These are phyloP conservation scores for Biston stratarius DNA, from an alignment of 2,888 invertebrate genomes.

Conservation along the genomic window DNA sequence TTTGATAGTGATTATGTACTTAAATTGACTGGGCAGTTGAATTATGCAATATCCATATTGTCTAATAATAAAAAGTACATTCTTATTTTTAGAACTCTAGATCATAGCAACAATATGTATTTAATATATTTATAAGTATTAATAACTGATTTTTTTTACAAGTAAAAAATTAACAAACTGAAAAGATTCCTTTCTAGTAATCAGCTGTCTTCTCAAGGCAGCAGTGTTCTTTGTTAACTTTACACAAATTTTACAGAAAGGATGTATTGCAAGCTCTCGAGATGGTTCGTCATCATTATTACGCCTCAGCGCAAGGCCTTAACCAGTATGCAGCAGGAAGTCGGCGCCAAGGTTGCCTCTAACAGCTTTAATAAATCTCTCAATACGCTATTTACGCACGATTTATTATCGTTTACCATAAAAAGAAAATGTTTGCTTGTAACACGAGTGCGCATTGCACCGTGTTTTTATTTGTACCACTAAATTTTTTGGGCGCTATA, in stretches of 20 bases:
- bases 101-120: too few relatives aligned
- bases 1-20: neutral
- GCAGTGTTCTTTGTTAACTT: neutral
- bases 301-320: conserved; percentile 73
- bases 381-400: conserved; percentile 57
- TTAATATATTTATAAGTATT: too few relatives aligned
- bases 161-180: too few relatives aligned
- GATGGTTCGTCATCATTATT: conserved; percentile 63
- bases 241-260: conserved; percentile 22
- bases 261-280: conserved; percentile 55
- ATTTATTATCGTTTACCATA: conserved; percentile 50
- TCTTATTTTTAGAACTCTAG: too few relatives aligned
- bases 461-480: neutral
- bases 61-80: too few relatives aligned
- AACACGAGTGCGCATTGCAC: conserved; percentile 5
- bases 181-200: too few relatives aligned
- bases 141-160: too few relatives aligned
- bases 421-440: conserved; percentile 32
- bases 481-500: neutral
- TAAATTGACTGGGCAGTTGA: neutral
- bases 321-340: conserved; percentile 79
- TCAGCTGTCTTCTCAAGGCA: too few relatives aligned
- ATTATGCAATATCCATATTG: too few relatives aligned
- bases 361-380: conserved; percentile 61
- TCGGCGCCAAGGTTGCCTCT: conserved; percentile 68